These are phyloP conservation scores for Lycophotia porphyrea DNA, from an alignment of 2,888 invertebrate genomes.

Conservation along the genomic window DNA sequence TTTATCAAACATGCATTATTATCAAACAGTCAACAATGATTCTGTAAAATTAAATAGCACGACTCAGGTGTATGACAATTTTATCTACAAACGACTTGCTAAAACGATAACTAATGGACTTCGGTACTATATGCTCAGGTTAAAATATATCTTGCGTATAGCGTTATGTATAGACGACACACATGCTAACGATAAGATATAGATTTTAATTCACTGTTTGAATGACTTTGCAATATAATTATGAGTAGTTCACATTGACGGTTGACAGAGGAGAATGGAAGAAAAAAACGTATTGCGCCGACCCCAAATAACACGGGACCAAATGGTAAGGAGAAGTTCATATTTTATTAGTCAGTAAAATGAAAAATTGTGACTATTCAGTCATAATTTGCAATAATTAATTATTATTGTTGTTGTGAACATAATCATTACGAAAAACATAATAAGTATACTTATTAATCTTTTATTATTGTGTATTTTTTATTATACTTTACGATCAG, in stretches of 20 bases:
- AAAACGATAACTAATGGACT: conserved; percentile 44
- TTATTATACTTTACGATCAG: conserved; percentile 4
- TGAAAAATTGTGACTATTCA: neutral
- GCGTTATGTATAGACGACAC: neutral
- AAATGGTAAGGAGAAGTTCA: no score
- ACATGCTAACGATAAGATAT: conserved; percentile 32
- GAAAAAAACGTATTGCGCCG: no score
- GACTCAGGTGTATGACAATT: conserved; percentile 1
- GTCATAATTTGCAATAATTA: neutral
- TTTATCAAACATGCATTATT: neutral
- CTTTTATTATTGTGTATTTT: neutral
- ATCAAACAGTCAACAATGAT: neutral
- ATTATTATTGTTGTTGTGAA: neutral
- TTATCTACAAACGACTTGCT: conserved; percentile 25
- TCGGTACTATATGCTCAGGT: neutral
- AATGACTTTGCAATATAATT: conserved; percentile 6
- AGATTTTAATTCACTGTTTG: conserved; percentile 14
- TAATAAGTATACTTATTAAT: no score
- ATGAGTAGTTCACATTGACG: neutral
- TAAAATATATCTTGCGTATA: neutral
- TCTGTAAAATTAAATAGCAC: neutral
- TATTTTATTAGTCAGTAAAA: neutral
- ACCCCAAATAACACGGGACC: no score
- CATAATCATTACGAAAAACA: neutral
- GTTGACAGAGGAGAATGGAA: no score